phyloP scores from a whole-genome alignment of 2,797 vertebrate species.

The Acrossocheilus fasciatus region DNA sequence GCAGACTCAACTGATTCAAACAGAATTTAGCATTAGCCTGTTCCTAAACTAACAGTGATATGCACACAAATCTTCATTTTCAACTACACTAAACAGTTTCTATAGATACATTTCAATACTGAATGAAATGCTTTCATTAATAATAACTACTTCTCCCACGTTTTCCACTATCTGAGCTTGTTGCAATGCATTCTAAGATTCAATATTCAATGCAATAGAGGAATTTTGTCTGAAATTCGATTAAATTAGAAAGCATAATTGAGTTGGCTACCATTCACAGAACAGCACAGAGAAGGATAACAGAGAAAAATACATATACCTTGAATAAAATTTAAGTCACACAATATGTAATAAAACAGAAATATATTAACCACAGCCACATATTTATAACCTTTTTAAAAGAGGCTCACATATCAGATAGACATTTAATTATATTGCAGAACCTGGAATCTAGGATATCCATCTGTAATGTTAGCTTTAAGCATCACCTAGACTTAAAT shows the following conservation, averaged over 20 bases:
- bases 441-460: conserved; percentile 9
- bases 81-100: neutral
- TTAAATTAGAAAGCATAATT: neutral
- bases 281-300: neutral
- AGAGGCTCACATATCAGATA: neutral
- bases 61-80: neutral
- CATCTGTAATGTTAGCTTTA: neutral
- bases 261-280: neutral
- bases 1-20: neutral
- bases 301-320: neutral
- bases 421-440: conserved; percentile 1
- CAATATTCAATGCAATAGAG: neutral
- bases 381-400: neutral
- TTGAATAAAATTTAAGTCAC: neutral
- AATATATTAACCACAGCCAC: neutral
- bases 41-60: neutral
- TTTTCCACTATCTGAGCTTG: neutral
- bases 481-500: neutral
- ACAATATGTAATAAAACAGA: neutral
- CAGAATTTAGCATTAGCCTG: neutral
- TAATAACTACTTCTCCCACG: too few species aligned
- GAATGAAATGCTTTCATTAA: neutral
- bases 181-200: neutral
- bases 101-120: neutral
- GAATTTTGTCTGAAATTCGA: neutral